A percentile compares a stretch with the other conserved stretches of the same genome.
These are phyloP conservation scores for Bombus impatiens DNA, from an alignment of 1,140 invertebrate genomes.

Conservation along the genomic window DNA sequence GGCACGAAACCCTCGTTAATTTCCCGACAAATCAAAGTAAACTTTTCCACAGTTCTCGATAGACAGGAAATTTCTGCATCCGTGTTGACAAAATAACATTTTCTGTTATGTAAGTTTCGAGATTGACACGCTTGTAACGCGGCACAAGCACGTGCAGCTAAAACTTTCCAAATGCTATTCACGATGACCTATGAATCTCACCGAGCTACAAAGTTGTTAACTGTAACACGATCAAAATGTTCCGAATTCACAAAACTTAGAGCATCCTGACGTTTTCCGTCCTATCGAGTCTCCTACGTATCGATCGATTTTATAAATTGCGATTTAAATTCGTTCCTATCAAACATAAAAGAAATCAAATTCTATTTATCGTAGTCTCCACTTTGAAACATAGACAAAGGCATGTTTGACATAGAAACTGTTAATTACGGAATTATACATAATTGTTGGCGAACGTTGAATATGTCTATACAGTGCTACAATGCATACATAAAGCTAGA, in stretches of 20 bases:
- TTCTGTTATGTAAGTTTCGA: not conserved
- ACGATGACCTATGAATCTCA: constrained; percentile 34
- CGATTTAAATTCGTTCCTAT: not conserved
- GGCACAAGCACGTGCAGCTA: not conserved
- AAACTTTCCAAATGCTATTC: constrained; percentile 21
- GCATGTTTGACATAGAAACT: not conserved
- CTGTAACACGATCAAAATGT: constrained; percentile 8
- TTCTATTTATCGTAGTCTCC: no score
- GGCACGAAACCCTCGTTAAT: no score
- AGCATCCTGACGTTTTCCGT: not conserved
- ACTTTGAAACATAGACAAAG: not conserved
- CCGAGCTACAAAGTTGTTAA: constrained; percentile 27
- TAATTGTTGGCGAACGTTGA: not conserved
- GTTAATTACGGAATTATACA: not conserved
- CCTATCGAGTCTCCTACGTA: not conserved
- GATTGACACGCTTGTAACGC: not conserved
- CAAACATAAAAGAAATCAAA: not conserved
- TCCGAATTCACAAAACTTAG: not conserved
- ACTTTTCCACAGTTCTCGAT: no score
- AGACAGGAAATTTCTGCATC: not conserved
- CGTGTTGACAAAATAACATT: not conserved
- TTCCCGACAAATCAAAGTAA: no score
- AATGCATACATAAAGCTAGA: not conserved
- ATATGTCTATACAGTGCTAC: not conserved
- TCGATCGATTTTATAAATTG: not conserved